Conservation (phyloP, 92 coral and sea anemone species). For the Palythoa grandiflora region DNA sequence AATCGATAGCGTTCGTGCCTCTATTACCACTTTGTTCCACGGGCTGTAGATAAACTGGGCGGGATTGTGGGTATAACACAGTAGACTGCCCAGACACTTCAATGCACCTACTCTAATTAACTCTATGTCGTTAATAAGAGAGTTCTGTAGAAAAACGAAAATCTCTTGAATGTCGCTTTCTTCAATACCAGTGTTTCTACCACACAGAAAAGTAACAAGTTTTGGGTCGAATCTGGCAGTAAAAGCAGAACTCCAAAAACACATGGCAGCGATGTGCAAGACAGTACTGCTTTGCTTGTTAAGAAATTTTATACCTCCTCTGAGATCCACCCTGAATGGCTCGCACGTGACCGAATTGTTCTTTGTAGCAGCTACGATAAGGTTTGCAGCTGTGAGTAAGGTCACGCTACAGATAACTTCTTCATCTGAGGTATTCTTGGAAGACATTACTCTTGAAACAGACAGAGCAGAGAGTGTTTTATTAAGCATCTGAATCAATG, state of each 20-base stretch:
- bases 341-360: neutral
- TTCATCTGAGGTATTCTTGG: neutral
- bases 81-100: slow-evolving; percentile 76
- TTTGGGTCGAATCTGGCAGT: slow-evolving; percentile 19
- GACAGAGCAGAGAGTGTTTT: neutral
- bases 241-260: slow-evolving; percentile 19
- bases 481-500: slow-evolving; percentile 47
- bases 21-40: slow-evolving; percentile 21
- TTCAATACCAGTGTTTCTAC: neutral
- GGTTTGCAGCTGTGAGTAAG: slow-evolving; percentile 19
- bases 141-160: slow-evolving; percentile 84
- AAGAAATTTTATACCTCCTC: neutral
- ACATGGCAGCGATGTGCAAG: neutral
- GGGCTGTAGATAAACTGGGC: neutral
- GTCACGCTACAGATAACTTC: neutral
- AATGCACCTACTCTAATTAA: slow-evolving; percentile 73
- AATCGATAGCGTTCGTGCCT: neutral
- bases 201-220: slow-evolving; percentile 46
- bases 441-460: neutral
- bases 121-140: slow-evolving; percentile 75
- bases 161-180: slow-evolving; percentile 54
- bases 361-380: neutral
- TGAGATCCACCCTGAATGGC: slow-evolving; percentile 16
- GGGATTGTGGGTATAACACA: slow-evolving; percentile 1
- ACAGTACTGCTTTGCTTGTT: slow-evolving; percentile 4